These are phyloP conservation scores for Prionace glauca DNA, from an alignment of 2,797 vertebrate genomes.

Conservation along the genomic window DNA sequence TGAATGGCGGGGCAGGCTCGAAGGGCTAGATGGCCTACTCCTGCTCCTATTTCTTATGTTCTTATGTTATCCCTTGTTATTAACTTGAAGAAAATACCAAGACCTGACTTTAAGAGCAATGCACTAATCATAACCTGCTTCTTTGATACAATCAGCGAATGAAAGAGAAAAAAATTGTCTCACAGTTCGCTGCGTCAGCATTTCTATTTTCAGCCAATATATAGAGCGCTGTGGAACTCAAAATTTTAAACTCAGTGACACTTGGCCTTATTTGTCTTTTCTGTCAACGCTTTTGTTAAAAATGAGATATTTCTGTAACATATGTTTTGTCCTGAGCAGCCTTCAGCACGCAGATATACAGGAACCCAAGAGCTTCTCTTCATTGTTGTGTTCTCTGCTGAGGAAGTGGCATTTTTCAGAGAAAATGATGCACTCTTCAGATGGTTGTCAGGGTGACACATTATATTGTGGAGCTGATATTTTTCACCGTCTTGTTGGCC, in stretches of 20 bases:
- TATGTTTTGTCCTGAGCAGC: neutral
- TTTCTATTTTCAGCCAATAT: neutral
- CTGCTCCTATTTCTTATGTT: too few relatives aligned
- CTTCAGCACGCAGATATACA: neutral
- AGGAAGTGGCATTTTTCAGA: slow-evolving; percentile 11
- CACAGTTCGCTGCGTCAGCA: neutral
- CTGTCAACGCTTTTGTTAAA: neutral
- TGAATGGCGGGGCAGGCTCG: too few relatives aligned
- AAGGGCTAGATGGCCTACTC: too few relatives aligned
- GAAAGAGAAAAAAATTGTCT: neutral
- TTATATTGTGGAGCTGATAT: neutral
- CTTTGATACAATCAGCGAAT: neutral
- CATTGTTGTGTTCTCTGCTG: neutral
- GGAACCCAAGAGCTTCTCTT: slow-evolving; percentile 12
- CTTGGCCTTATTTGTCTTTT: neutral
- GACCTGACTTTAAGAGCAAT: neutral
- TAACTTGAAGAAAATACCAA: neutral
- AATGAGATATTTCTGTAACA: neutral
- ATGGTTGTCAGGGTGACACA: slow-evolving; percentile 21
- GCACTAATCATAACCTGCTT: neutral
- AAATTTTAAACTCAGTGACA: neutral
- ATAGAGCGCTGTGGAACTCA: neutral
- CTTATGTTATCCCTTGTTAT: too few relatives aligned
- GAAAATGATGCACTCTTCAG: slow-evolving; percentile 10
- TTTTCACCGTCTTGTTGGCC: slow-evolving; percentile 6